Base-by-base conservation (phyloP, 2,888 invertebrate genomes). In the Rhamnusium bicolor region DNA sequence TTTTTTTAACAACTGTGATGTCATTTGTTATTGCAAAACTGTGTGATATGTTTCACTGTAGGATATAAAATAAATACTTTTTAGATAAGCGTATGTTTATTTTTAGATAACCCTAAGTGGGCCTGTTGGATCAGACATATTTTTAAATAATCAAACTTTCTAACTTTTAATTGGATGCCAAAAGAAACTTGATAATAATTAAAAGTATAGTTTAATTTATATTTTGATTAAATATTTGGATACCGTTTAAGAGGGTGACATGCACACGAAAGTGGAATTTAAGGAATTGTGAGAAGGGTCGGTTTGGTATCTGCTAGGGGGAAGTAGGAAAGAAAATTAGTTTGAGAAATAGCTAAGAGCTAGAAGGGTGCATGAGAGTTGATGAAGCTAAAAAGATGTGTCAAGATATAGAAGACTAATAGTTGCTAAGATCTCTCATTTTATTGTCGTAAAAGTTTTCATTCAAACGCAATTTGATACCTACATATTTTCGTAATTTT, bases 351-450 rank as follows among this genome's bases (percentile, higher is more conserved):
- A 79, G 80, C 79, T 77, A 76, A 76, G 75, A 78, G 79, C 75
- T 73, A 75, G 77, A 74, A 79, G 77, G 76, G 79, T 77, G 77
- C 77, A 78, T 73, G 76, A 74, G 74, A 79, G 77, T 79, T 79
- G 78, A 79, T 78, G 79, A 80, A 80, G 79, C 80, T 78, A 76
- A 79, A 79, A 73, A 80, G 80, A 80, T 80, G 77, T 80, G 80
- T 80, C 80, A 80, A 79, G 80, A 80, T 80, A 80, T 72, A 75
- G 75, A 80, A 80, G 80, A 80, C 80, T 80, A 79, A 80, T 80
- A 80, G 80, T 77, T 68, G 69, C 72, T 69, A 72, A 77, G 78
- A 78, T 79, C 77, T 79, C 75, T 79, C 76, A 74, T 78, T 77
- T 80, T 78, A 80, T 80, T 79, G 76, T 77, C 71, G 72, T 69